Percentiles rank a stretch among this genome's conserved stretches.
Evolutionary conservation across 2,113 vertebrate genomes (phyloP).

Genomic region (Phyllostomus discolor): DNA sequence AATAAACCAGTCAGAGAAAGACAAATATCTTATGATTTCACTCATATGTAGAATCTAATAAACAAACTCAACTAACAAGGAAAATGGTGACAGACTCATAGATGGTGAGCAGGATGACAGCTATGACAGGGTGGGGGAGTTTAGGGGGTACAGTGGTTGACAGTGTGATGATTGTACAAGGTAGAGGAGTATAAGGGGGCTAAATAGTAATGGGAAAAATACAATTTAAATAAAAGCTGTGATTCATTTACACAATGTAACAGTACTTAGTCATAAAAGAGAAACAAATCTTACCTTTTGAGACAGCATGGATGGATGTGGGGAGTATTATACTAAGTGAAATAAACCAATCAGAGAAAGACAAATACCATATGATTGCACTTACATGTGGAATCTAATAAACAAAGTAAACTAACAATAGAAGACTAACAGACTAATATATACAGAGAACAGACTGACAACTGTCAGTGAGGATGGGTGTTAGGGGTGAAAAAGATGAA

Average conservation of each 20-base stretch:
- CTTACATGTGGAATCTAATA: neutral
- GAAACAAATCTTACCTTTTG: neutral
- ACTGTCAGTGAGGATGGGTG: too few relatives aligned
- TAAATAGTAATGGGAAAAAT: too few relatives aligned
- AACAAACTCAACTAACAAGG: neutral
- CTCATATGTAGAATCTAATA: neutral
- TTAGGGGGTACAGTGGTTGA: too few relatives aligned
- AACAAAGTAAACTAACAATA: neutral
- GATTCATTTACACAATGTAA: too few relatives aligned
- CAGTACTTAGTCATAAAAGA: neutral
- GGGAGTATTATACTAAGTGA: neutral
- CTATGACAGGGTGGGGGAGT: too few relatives aligned
- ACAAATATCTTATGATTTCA: neutral
- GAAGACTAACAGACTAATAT: neutral
- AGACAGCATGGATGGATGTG: neutral
- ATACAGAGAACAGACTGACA: too few relatives aligned
- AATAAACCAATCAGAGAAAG: neutral
- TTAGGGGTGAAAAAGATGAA: too few relatives aligned
- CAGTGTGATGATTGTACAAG: too few relatives aligned
- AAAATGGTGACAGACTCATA: neutral
- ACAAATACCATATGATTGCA: neutral
- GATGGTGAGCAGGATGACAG: too few relatives aligned
- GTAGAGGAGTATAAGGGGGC: too few relatives aligned
- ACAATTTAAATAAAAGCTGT: too few relatives aligned
- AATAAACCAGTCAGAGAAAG: neutral